A percentile compares a stretch with the other conserved stretches of the same genome.
phyloP scores from a whole-genome alignment of 2,888 invertebrate species.

The Drepana falcataria region DNA sequence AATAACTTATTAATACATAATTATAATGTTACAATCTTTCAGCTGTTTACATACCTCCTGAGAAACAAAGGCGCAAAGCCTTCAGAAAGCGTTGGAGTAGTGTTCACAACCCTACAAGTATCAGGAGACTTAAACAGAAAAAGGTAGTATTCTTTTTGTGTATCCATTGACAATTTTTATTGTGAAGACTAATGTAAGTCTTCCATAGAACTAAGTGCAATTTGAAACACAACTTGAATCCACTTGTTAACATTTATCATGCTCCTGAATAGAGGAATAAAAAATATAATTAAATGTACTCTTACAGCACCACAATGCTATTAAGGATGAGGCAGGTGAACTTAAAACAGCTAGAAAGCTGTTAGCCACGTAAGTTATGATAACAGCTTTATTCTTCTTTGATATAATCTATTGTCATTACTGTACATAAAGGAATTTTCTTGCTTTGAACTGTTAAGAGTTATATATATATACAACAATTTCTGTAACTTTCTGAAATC shows the following conservation, averaged over 20 bases:
- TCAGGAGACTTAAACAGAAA: slow-evolving; percentile 56
- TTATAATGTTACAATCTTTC: slow-evolving; percentile 27
- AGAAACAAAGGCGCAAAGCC: slow-evolving; percentile 78
- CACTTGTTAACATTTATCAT: no score
- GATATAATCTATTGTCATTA: no score
- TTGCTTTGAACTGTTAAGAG: no score
- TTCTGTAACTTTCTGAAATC: no score
- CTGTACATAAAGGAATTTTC: no score
- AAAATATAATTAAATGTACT: neutral
- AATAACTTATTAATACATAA: neutral
- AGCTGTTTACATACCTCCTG: slow-evolving; percentile 84
- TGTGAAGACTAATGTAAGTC: no score
- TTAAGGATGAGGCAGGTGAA: slow-evolving; percentile 54
- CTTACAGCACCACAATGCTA: slow-evolving; percentile 55
- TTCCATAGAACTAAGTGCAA: no score
- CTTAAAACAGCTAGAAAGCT: slow-evolving; percentile 54
- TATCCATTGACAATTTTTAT: no score
- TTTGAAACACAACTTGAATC: no score
- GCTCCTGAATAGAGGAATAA: no score
- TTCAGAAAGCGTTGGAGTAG: slow-evolving; percentile 77
- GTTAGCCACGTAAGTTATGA: slow-evolving; percentile 47
- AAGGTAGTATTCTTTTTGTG: slow-evolving; percentile 31
- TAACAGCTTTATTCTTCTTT: neutral
- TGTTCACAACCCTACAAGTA: slow-evolving; percentile 60
- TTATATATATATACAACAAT: no score